phyloP scores from a whole-genome alignment of 1,140 invertebrate genomes.

The Dreissena rostriformis region DNA sequence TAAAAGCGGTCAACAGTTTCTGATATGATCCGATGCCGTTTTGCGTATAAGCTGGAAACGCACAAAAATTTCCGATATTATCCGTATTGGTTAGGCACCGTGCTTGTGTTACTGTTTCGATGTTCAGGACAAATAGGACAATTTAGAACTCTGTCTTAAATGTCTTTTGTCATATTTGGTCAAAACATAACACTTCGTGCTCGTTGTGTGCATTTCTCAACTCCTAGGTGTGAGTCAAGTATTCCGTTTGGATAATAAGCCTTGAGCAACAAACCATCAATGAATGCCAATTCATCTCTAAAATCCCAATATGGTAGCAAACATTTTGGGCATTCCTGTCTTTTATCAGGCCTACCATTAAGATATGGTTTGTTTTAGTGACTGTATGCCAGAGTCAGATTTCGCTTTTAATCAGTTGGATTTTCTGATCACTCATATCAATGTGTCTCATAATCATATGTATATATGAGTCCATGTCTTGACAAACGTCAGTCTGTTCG shows the following conservation, averaged over 20 bases:
- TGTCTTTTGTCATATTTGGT: background rate
- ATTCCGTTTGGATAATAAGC: background rate
- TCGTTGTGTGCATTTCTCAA: background rate
- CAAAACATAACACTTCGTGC: background rate
- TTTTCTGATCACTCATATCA: background rate
- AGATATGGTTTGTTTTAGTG: background rate
- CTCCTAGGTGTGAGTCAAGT: background rate
- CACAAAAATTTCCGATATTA: too few relatives aligned
- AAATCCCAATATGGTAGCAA: constrained; percentile 3
- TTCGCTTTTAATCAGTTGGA: background rate
- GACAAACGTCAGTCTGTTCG: background rate
- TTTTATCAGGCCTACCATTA: background rate
- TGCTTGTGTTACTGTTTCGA: too few relatives aligned
- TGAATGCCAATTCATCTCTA: constrained; percentile 3
- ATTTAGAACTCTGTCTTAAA: background rate
- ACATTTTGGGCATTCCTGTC: constrained; percentile 7
- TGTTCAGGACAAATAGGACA: background rate
- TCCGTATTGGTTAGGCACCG: too few relatives aligned
- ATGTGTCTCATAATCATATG: constrained; percentile 12
- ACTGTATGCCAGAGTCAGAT: constrained; percentile 1
- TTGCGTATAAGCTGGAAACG: too few relatives aligned
- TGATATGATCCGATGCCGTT: too few relatives aligned
- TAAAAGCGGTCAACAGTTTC: too few relatives aligned
- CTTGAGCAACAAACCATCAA: constrained; percentile 1
- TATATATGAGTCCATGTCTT: background rate